Percentiles rank a stretch among this genome's conserved stretches.
Conservation (phyloP, 2,113 vertebrate species). For the Chauna torquata region DNA sequence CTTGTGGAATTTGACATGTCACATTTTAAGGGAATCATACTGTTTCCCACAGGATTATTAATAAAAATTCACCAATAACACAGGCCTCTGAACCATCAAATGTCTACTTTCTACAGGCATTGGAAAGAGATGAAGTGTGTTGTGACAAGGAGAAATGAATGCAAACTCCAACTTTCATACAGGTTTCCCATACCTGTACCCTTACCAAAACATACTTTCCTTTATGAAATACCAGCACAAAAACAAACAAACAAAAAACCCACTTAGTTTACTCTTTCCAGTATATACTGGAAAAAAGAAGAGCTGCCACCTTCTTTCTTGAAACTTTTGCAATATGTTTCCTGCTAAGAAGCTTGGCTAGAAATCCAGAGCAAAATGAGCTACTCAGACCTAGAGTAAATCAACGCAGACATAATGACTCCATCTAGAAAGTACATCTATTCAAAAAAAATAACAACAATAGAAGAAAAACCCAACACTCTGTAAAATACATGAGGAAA, state of each 20-base stretch:
- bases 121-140: neutral
- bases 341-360: neutral
- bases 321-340: neutral
- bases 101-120: neutral
- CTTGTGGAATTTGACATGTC: neutral
- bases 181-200: neutral
- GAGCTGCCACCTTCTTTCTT: neutral
- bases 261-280: neutral
- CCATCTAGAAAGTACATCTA: neutral
- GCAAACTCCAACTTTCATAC: neutral
- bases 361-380: neutral
- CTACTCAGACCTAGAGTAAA: neutral
- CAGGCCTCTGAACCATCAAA: neutral
- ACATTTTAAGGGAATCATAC: neutral
- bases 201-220: neutral
- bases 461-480: neutral
- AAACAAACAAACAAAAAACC: neutral
- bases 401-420: neutral
- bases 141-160: fast-evolving
- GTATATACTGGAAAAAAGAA: neutral
- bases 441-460: neutral
- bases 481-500: neutral
- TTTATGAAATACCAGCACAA: neutral
- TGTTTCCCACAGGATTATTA: neutral
- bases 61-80: neutral